A percentile compares a stretch with the other conserved stretches of the same genome.
phyloP scores from a whole-genome alignment of 2,113 vertebrate genomes.

The Cinclus cinclus region DNA sequence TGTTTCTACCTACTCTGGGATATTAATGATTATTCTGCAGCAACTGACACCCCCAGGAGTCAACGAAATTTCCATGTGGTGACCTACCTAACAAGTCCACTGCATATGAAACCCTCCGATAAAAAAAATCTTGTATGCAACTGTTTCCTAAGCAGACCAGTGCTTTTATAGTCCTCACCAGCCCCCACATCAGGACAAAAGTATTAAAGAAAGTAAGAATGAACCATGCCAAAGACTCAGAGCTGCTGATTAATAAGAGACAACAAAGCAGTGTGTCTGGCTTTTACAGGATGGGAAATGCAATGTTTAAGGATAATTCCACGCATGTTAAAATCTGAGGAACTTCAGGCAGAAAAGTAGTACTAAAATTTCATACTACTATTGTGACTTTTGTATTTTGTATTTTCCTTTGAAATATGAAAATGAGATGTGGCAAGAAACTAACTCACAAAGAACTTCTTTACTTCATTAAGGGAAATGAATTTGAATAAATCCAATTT shows the following conservation, averaged over 20 bases:
- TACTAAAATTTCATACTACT: neutral
- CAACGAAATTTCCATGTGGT: neutral
- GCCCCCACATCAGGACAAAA: neutral
- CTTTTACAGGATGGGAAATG: neutral
- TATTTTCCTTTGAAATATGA: neutral
- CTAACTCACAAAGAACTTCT: neutral
- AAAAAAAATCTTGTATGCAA: neutral
- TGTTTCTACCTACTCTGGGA: neutral
- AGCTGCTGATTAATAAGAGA: neutral
- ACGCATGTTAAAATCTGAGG: neutral
- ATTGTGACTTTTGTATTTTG: neutral
- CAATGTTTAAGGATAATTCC: neutral
- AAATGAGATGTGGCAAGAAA: neutral
- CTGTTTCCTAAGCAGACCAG: neutral
- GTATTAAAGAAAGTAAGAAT: neutral
- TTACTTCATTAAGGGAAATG: neutral
- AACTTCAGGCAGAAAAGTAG: neutral
- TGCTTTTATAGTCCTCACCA: neutral
- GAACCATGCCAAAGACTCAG: neutral
- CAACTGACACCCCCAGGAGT: accelerated
- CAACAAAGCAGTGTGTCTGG: neutral
- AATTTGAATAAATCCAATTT: neutral
- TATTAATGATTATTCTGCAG: neutral
- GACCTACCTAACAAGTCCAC: neutral
- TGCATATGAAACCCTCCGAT: neutral